phyloP scores from a whole-genome alignment of 64 coral and sea anemone genomes.

The Montipora efflorescens region DNA sequence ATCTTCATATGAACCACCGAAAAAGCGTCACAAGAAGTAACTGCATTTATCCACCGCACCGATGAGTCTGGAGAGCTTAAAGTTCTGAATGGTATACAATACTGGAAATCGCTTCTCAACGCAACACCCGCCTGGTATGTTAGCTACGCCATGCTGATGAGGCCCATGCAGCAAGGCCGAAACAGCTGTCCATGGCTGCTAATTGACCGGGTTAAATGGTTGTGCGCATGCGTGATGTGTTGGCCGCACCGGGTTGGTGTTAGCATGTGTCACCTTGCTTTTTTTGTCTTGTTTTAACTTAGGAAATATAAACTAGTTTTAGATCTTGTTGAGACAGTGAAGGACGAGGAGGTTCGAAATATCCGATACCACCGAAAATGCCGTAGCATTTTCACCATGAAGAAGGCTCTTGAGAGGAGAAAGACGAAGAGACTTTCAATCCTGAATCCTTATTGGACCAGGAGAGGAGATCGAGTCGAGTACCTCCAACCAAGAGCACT shows the following conservation, averaged over 20 bases:
- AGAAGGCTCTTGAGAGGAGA: not conserved
- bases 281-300: not conserved
- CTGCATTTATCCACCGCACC: constrained; percentile 4
- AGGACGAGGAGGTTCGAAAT: constrained; percentile 28
- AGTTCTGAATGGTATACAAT: constrained; percentile 32
- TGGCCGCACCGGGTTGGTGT: too few species aligned
- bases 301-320: constrained; percentile 50
- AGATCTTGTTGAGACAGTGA: constrained; percentile 27
- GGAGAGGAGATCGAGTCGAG: not conserved
- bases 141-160: too few species aligned
- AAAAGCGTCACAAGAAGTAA: too few species aligned
- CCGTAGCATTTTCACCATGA: constrained; percentile 64
- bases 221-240: too few species aligned
- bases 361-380: constrained; percentile 3
- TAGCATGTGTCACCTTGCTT: too few species aligned
- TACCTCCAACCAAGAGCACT: too few species aligned
- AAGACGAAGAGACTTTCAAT: not conserved
- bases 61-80: constrained; percentile 20
- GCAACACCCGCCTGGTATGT: not conserved
- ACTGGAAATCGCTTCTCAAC: constrained; percentile 46
- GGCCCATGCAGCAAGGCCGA: too few species aligned
- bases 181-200: too few species aligned
- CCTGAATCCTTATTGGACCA: not conserved
- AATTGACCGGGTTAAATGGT: too few species aligned
- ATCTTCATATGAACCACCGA: too few species aligned